Evolutionary conservation across 2,888 invertebrate species (phyloP), one percentile per base, ranked within the genome.

Genomic region (Amblyteles armatorius): DNA sequence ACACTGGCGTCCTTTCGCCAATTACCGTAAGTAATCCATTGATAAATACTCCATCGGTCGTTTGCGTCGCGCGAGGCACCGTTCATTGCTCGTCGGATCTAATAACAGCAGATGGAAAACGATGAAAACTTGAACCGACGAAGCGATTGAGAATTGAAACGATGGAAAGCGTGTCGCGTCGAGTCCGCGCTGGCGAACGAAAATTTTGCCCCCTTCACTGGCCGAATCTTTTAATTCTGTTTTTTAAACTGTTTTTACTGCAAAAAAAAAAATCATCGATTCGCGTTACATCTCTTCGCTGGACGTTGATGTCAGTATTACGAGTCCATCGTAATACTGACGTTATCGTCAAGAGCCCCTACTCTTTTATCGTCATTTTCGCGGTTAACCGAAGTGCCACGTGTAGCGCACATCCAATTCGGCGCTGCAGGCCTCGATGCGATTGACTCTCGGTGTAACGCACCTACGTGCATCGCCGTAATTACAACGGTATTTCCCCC

Each of bases 11-110:
- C 89, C 89, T 89, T 89, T 88, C 90, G 87, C 88, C 90, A 90
- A 92, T 90, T 90, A 90, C 89, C 87, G 87, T 90, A 91, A 92
- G 92, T 92, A 92, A 92, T 92, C 91, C 92, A 91, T 92, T 91
- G 92, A 91, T 91, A 91, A 92, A 90, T 89, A 91, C 91, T 92
- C 90, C 90, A 92, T 92, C 91, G 90, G 88, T 91, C 90, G 86
- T 88, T 86, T 87, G 90, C 52, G 52, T 29, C n/a, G 68, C 0
- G 13, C 26, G 50, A 22, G 33, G 52, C 36, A 13, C 1, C 19
- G 29, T 63, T 29, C 60, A 33, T 29, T 16, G 40, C 68, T 22
- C 36, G 36, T 71, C 22, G 52, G n/a, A 65, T 52, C 67, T 72
- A 72, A 84, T 57, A 72, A 57, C 79, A 50, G 65, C 36, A 19